Conservation (phyloP, 2,888 invertebrate genomes). For the Terebella lapidaria region DNA sequence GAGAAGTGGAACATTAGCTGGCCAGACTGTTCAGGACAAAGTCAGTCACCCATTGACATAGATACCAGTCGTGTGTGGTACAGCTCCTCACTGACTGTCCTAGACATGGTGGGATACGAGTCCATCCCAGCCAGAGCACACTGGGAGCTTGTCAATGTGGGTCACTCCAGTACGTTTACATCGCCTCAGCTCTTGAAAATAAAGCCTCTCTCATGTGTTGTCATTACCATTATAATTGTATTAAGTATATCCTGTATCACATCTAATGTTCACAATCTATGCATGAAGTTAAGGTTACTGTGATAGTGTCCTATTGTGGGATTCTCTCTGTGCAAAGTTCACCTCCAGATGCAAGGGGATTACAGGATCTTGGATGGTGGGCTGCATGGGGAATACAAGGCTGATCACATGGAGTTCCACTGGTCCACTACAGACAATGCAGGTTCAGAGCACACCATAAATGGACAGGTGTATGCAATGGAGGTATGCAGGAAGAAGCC, state of each 20-base stretch:
- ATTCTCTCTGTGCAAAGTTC: too few species aligned
- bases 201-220: too few species aligned
- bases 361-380: conserved; percentile 30
- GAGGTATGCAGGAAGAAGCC: conserved; percentile 28
- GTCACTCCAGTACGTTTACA: conserved; percentile 19
- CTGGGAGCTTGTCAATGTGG: conserved; percentile 25
- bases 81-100: conserved; percentile 16
- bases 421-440: conserved; percentile 31
- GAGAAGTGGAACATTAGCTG: conserved; percentile 8
- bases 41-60: conserved; percentile 21
- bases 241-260: too few species aligned
- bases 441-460: conserved; percentile 38
- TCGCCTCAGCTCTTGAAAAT: too few species aligned
- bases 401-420: conserved; percentile 39
- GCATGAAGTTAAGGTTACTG: too few species aligned
- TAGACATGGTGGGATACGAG: conserved; percentile 23
- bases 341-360: conserved; percentile 21
- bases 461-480: conserved; percentile 31
- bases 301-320: too few species aligned
- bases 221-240: not conserved
- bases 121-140: conserved; percentile 20
- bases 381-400: conserved; percentile 29
- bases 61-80: conserved; percentile 12
- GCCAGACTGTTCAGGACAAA: conserved; percentile 10
- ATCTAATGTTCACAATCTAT: too few species aligned